Evolutionary conservation across 2,797 vertebrate species (phyloP).

Genomic region (Hipposideros larvatus): DNA sequence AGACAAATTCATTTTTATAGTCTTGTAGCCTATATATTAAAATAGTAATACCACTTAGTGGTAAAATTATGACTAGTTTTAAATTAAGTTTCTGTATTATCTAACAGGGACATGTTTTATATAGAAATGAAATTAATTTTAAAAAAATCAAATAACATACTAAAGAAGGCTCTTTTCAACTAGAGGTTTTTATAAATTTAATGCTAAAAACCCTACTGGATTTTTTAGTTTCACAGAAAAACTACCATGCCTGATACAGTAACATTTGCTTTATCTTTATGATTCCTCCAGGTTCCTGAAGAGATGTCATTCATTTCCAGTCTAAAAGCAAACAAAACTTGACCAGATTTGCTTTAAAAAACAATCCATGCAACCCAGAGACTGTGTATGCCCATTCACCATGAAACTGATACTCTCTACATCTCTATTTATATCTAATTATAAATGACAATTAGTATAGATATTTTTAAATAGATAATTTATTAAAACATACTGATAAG

Average conservation of each 20-base stretch:
- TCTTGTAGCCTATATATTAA: neutral
- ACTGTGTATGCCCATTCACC: neutral
- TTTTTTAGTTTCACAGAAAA: neutral
- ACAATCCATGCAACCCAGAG: neutral
- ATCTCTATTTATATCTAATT: conserved; percentile 2
- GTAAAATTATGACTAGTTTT: neutral
- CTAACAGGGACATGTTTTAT: neutral
- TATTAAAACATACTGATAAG: conserved; percentile 45
- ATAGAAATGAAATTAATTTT: neutral
- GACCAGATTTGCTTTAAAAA: conserved; percentile 6
- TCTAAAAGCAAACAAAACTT: neutral
- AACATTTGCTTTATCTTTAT: neutral
- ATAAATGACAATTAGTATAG: neutral
- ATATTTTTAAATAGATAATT: conserved; percentile 42
- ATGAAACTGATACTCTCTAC: neutral
- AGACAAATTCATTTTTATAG: neutral
- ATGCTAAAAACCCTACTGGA: neutral
- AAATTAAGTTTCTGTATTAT: neutral
- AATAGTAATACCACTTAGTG: neutral
- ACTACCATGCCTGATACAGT: neutral
- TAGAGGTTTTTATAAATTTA: neutral
- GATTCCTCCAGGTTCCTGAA: conserved; percentile 21
- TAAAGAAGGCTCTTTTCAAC: neutral
- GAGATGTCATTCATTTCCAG: conserved; percentile 16
- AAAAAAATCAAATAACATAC: neutral